phyloP scores from a whole-genome alignment of 1,140 invertebrate species.

The Trialeurodes vaporariorum region DNA sequence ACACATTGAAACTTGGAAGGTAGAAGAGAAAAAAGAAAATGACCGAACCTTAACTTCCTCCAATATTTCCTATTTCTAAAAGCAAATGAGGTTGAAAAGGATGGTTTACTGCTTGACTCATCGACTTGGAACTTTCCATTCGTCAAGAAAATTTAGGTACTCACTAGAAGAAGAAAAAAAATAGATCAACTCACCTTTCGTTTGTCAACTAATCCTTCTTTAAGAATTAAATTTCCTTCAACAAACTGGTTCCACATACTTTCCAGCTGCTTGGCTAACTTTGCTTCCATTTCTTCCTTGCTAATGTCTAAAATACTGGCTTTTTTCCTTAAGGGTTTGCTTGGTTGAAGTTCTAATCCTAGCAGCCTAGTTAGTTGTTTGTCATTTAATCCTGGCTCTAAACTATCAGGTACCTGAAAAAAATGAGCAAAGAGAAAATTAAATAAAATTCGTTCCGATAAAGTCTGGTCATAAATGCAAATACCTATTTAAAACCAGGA shows the following conservation, averaged over 20 bases:
- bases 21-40: too few relatives aligned
- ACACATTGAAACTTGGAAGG: too few relatives aligned
- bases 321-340: slow-evolving; percentile 26
- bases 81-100: too few relatives aligned
- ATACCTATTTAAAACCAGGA: too few relatives aligned
- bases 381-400: slow-evolving; percentile 76
- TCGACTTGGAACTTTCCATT: too few relatives aligned
- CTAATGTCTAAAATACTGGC: slow-evolving; percentile 40
- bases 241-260: slow-evolving; percentile 82
- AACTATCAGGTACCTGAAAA: slow-evolving; percentile 51
- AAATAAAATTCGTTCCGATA: too few relatives aligned
- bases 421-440: slow-evolving; percentile 9
- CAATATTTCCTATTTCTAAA: too few relatives aligned
- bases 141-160: too few relatives aligned
- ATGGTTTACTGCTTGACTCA: too few relatives aligned
- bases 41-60: too few relatives aligned
- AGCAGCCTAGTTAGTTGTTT: slow-evolving; percentile 62
- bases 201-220: slow-evolving; percentile 90
- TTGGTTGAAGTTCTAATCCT: slow-evolving; percentile 37
- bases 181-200: slow-evolving; percentile 50
- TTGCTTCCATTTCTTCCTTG: slow-evolving; percentile 38
- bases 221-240: slow-evolving; percentile 81
- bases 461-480: too few relatives aligned
- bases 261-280: slow-evolving; percentile 62
- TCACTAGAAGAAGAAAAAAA: too few relatives aligned